These are phyloP conservation scores for Lissonota sp. DNA, from an alignment of 2,888 invertebrate species.

Conservation along the genomic window DNA sequence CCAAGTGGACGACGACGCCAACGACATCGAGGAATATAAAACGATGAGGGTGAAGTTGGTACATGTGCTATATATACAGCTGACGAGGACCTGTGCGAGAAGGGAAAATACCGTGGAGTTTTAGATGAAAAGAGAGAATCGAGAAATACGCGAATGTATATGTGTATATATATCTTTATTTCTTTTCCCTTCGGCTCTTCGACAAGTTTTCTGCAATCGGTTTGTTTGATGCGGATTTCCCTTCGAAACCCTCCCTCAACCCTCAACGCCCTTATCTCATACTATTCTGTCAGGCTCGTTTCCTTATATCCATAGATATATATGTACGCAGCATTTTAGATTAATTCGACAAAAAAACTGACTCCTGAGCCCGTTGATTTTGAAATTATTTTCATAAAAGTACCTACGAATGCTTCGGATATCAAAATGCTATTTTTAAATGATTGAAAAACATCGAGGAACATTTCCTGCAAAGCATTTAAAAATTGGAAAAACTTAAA, in stretches of 20 bases:
- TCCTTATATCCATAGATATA: too few relatives aligned
- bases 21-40: conserved; percentile 52
- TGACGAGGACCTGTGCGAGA: conserved; percentile 21
- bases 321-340: too few relatives aligned
- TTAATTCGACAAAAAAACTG: too few relatives aligned
- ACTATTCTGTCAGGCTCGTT: too few relatives aligned
- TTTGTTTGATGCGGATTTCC: conserved; percentile 76
- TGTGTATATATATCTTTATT: conserved; percentile 23
- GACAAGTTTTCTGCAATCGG: conserved; percentile 77
- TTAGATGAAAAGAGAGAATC: conserved; percentile 38
- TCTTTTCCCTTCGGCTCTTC: conserved; percentile 52
- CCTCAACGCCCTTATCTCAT: background rate
- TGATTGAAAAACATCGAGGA: too few relatives aligned
- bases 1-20: conserved; percentile 52
- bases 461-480: too few relatives aligned
- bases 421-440: too few relatives aligned
- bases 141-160: conserved; percentile 24
- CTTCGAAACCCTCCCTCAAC: conserved; percentile 39
- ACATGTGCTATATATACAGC: background rate
- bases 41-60: conserved; percentile 50
- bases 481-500: too few relatives aligned
- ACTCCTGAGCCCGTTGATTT: too few relatives aligned
- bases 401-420: too few relatives aligned
- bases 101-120: conserved; percentile 20
- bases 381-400: too few relatives aligned